phyloP scores from a whole-genome alignment of 2,797 vertebrate species.

The Gymnoscopelus braueri region DNA sequence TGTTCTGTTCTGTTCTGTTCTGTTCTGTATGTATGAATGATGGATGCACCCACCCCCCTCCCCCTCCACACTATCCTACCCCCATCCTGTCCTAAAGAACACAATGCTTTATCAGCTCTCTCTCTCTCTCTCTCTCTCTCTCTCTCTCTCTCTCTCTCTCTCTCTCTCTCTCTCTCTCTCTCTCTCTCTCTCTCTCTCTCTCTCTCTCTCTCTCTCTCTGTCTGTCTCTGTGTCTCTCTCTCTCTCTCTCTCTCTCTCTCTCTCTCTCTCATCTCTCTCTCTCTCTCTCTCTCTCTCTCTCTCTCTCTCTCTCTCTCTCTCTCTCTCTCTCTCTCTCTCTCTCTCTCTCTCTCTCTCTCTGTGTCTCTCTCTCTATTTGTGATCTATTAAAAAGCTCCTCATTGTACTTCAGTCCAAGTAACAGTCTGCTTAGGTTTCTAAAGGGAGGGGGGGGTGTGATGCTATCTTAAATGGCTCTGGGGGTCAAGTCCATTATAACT shows the following conservation, averaged over 20 bases:
- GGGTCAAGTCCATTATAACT: constrained; percentile 27
- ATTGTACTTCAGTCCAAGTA: constrained; percentile 44
- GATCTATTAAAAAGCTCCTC: constrained; percentile 37
- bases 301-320: constrained; percentile 5
- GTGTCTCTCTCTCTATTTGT: not conserved
- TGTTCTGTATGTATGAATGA: constrained; percentile 21
- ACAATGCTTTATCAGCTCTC: constrained; percentile 58
- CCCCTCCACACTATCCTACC: constrained; percentile 11
- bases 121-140: not conserved
- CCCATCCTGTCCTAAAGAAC: constrained; percentile 36
- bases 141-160: not conserved
- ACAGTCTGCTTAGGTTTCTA: constrained; percentile 15
- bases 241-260: not conserved
- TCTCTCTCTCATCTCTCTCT: not conserved
- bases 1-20: too few species aligned
- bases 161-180: constrained; percentile 2
- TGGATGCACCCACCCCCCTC: constrained; percentile 36
- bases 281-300: not conserved
- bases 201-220: too few species aligned
- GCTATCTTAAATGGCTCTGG: constrained; percentile 38
- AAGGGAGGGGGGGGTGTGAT: constrained; percentile 24
- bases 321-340: constrained; percentile 20
- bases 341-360: constrained; percentile 11
- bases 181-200: constrained; percentile 24
- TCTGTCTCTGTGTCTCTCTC: not conserved